phyloP scores from a whole-genome alignment of 2,888 invertebrate genomes.

The Dione vanillae region DNA sequence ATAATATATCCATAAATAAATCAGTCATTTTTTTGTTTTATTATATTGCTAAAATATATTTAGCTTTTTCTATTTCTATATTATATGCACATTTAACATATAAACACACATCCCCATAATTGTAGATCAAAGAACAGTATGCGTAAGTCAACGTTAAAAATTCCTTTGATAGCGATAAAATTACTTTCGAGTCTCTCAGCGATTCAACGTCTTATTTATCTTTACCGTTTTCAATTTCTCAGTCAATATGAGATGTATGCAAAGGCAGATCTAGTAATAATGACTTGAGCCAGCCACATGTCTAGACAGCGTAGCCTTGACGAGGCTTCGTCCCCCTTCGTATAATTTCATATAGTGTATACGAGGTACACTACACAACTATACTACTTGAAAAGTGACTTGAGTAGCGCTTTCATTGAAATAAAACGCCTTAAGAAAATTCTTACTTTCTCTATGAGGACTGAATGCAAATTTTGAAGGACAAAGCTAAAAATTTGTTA shows the following conservation, averaged over 20 bases:
- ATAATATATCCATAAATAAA: too few species aligned
- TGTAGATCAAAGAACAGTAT: conserved; percentile 18
- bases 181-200: conserved; percentile 10
- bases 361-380: conserved; percentile 31
- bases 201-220: conserved; percentile 21
- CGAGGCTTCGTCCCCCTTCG: conserved; percentile 48
- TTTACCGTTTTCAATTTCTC: conserved; percentile 29
- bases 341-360: conserved; percentile 42
- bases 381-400: neutral
- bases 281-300: conserved; percentile 38
- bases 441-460: conserved; percentile 10
- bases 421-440: conserved; percentile 27
- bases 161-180: conserved; percentile 12
- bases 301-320: conserved; percentile 53
- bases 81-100: neutral
- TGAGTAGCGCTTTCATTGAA: conserved; percentile 18
- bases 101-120: neutral
- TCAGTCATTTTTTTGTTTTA: too few species aligned
- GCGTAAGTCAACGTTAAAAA: conserved; percentile 16
- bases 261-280: conserved; percentile 38
- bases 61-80: too few species aligned
- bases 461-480: neutral
- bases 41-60: too few species aligned
- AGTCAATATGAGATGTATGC: conserved; percentile 37
- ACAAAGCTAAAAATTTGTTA: neutral